Base-by-base conservation (phyloP, 2,113 vertebrate species). In the Pterocles gutturalis region DNA sequence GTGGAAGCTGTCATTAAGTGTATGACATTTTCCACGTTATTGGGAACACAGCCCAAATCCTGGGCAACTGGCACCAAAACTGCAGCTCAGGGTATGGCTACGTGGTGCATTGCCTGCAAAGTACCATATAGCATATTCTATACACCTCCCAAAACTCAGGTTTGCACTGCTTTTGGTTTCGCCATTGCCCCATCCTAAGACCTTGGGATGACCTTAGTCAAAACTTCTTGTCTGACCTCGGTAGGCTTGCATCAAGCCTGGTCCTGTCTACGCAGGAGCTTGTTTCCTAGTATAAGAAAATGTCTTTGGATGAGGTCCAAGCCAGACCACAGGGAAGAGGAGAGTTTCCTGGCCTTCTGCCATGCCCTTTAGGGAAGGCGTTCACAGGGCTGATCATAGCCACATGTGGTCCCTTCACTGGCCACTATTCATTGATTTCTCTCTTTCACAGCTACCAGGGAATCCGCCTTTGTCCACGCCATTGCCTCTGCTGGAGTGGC, bases 391-490 rank as follows among this genome's bases (percentile, higher is more conserved):
- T 45, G 79, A 55, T 45, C 75, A 24, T 29, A 48, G 12, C 48
- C 83, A 15, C 5, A 7, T 0, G 3, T 60, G 53, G 51, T 33
- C 49, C 33, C 58, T 31, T 65, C 20, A 1, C 28, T 17, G 36
- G 26, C 22, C 48, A 4, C 31, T 31, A 17, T 10, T 88, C 48
- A 29, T 11, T 43, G 79, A 0, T 49, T 72, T 60, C 75, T 96
- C 95, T 95, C 95, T 82, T 76, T 66, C 88, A 6, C 98, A 99
- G 99, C 99, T 60, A 99, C 99, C 54, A 98, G 99, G 51, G 99
- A 99, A 94, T 99, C 99, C 0, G 99, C 99, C 45, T 99, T 99
- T 3, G 99, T 99, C 67, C 99, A 99, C 6, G 99, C 99, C 70
- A 99, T 99, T 3, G 99, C 99, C 54, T 99, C 99, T 0, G 99